A percentile compares a stretch with the other conserved stretches of the same genome.
phyloP scores from a whole-genome alignment of 1,140 invertebrate genomes.

The Nomia melanderi region DNA sequence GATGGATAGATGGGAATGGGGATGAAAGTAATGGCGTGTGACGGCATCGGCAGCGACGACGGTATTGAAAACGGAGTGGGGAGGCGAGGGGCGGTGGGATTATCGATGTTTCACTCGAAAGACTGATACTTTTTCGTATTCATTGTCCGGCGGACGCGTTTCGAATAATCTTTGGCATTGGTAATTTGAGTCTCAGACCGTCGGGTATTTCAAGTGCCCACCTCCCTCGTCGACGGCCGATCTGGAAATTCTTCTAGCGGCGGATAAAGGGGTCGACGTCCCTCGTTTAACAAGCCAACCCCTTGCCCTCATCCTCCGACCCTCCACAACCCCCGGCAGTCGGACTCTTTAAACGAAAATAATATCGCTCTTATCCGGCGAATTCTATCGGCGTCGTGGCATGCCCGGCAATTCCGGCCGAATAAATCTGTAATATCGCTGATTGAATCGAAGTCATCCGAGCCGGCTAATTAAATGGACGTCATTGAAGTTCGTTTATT shows the following conservation, averaged over 20 bases:
- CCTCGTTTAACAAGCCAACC: constrained; percentile 36
- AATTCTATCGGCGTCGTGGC: background rate
- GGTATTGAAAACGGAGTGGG: background rate
- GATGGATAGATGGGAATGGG: background rate
- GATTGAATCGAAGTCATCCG: constrained; percentile 29
- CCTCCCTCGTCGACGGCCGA: constrained; percentile 20
- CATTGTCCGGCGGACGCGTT: background rate
- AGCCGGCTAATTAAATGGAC: background rate
- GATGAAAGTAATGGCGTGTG: constrained; percentile 27
- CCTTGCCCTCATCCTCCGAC: too few relatives aligned
- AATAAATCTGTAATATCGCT: constrained; percentile 29
- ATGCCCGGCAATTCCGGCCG: background rate
- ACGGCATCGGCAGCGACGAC: constrained; percentile 28
- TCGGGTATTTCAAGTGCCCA: constrained; percentile 22
- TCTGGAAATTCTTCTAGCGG: constrained; percentile 16
- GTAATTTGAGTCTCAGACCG: constrained; percentile 57
- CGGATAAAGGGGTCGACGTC: constrained; percentile 3
- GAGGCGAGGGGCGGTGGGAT: constrained; percentile 22
- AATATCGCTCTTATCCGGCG: constrained; percentile 21
- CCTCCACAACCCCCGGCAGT: constrained; percentile 15
- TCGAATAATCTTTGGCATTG: constrained; percentile 30
- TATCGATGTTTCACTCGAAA: constrained; percentile 41
- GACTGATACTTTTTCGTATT: constrained; percentile 45
- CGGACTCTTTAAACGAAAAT: constrained; percentile 32
- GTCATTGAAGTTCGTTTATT: constrained; percentile 36